These are phyloP conservation scores for Melospiza melodia DNA, from an alignment of 2,113 vertebrate genomes.

Conservation along the genomic window DNA sequence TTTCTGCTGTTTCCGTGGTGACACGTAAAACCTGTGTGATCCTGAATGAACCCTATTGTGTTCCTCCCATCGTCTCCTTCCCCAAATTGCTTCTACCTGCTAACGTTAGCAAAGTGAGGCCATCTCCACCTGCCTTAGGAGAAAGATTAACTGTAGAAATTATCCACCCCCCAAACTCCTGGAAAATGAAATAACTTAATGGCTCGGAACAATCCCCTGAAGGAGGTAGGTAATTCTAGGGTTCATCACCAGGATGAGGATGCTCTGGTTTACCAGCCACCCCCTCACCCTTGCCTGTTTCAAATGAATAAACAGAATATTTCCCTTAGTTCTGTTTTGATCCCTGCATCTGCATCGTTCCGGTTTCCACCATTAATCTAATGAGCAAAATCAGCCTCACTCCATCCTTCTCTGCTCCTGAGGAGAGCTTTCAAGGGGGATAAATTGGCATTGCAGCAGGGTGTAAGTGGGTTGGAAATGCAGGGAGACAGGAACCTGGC, in stretches of 20 bases:
- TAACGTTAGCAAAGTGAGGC: not conserved
- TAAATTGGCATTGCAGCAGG: not conserved
- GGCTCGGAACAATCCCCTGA: not conserved
- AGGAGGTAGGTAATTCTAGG: constrained; percentile 24
- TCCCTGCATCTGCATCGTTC: fast-evolving
- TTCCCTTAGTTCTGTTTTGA: not conserved
- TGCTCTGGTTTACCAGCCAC: not conserved
- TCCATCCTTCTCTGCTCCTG: not conserved
- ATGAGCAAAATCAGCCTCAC: not conserved
- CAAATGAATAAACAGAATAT: not conserved
- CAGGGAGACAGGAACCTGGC: not conserved
- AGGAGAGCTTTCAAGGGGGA: not conserved
- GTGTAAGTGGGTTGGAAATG: not conserved
- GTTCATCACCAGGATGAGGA: not conserved
- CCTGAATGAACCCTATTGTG: constrained; percentile 53
- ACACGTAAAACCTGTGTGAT: not conserved
- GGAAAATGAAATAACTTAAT: constrained; percentile 38
- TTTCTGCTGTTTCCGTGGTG: constrained; percentile 10
- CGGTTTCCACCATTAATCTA: not conserved
- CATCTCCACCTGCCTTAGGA: not conserved
- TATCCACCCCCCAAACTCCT: not conserved
- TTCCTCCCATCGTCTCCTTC: not conserved
- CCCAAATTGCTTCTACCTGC: constrained; percentile 4
- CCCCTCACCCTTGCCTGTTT: not conserved
- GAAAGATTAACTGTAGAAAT: not conserved